These are phyloP conservation scores for Caenorhabditis doughertyi DNA, from an alignment of 2,888 invertebrate species.

Conservation along the genomic window DNA sequence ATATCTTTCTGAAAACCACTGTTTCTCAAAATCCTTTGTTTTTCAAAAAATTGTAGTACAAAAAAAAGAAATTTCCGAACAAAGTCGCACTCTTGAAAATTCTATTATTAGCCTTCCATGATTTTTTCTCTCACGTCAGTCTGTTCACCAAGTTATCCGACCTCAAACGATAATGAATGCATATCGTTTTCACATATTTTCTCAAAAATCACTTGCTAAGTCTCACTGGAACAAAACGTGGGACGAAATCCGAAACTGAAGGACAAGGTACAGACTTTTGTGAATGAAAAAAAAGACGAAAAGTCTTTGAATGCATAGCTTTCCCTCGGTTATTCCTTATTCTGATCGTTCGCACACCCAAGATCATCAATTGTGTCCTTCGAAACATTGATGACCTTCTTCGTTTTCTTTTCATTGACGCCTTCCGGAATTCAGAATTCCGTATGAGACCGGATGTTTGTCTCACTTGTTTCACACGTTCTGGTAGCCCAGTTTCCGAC, in stretches of 20 bases:
- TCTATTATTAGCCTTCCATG: neutral
- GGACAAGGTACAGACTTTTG: slow-evolving; percentile 4
- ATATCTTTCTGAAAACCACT: neutral
- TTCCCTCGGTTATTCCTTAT: slow-evolving; percentile 54
- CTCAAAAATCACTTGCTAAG: slow-evolving; percentile 50
- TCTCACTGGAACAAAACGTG: slow-evolving; percentile 35
- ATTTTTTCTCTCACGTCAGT: slow-evolving; percentile 4
- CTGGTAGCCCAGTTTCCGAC: slow-evolving; percentile 4
- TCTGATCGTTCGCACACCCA: slow-evolving; percentile 53
- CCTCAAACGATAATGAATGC: slow-evolving; percentile 18
- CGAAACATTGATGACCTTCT: slow-evolving; percentile 33
- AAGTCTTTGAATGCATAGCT: slow-evolving; percentile 39
- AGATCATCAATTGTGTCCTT: slow-evolving; percentile 28
- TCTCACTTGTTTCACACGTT: slow-evolving; percentile 54
- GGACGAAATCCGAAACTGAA: slow-evolving; percentile 43
- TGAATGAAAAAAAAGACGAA: neutral
- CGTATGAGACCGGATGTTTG: slow-evolving; percentile 44
- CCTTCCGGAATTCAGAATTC: slow-evolving; percentile 37
- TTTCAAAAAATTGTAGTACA: too few relatives aligned
- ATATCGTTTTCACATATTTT: slow-evolving; percentile 24
- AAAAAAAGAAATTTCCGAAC: neutral
- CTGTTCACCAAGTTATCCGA: neutral
- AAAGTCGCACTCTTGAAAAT: neutral
- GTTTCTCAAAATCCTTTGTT: too few relatives aligned
- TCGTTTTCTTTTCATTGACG: slow-evolving; percentile 31